Evolutionary conservation across 2,888 invertebrate species (phyloP).

Genomic region (Deilephila porcellus): DNA sequence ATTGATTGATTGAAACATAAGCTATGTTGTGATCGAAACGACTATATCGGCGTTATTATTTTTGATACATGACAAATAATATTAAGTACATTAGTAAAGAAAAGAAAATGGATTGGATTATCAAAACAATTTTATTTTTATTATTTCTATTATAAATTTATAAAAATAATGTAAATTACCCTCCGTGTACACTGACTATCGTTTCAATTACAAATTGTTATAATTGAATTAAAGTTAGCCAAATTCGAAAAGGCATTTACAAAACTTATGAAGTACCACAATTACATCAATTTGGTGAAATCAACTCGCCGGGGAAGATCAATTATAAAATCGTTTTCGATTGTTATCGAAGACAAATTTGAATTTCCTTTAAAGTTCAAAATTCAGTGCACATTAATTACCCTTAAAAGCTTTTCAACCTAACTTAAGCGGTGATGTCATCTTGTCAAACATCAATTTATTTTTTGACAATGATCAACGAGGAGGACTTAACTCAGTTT

Average conservation of each 20-base stretch:
- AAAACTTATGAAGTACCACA: constrained; percentile 8
- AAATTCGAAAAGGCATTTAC: constrained; percentile 1
- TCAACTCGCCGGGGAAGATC: constrained; percentile 34
- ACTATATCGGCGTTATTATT: too few species aligned
- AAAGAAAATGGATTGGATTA: too few species aligned
- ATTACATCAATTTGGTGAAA: constrained; percentile 29
- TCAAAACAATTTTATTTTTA: too few species aligned
- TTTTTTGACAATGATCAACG: constrained; percentile 79
- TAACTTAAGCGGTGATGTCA: constrained; percentile 72
- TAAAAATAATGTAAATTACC: not conserved
- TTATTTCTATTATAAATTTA: not conserved
- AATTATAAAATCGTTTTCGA: constrained; percentile 39
- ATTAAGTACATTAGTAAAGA: too few species aligned
- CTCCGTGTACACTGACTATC: not conserved
- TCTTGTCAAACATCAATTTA: constrained; percentile 80
- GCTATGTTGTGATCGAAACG: too few species aligned
- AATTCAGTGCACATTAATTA: constrained; percentile 69
- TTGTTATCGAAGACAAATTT: constrained; percentile 51
- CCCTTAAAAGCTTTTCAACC: constrained; percentile 76
- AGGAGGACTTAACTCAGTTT: constrained; percentile 47
- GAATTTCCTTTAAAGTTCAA: constrained; percentile 52
- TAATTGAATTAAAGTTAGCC: constrained; percentile 10
- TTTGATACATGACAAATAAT: too few species aligned
- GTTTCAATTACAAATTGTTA: not conserved
- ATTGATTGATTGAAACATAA: too few species aligned